Evolutionary conservation across 1,140 invertebrate genomes (phyloP).

Genomic region (Diploscapter pachys): DNA sequence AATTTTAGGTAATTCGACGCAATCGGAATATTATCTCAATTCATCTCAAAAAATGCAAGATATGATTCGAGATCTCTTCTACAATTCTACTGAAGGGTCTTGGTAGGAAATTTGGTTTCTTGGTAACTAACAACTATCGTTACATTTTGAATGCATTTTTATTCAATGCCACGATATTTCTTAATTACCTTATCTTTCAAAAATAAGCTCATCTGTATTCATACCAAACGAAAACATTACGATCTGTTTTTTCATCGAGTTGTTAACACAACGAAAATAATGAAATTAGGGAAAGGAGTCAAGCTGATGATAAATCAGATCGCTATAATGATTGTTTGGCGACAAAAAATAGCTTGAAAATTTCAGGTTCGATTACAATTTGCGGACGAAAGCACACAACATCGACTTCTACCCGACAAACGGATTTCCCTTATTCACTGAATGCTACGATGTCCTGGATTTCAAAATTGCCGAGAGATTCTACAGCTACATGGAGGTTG

Average conservation of each 20-base stretch:
- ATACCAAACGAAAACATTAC: constrained; percentile 32
- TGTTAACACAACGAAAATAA: too few relatives aligned
- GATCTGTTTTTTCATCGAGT: background rate
- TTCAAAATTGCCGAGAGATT: constrained; percentile 62
- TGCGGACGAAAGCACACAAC: constrained; percentile 67
- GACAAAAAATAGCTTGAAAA: constrained; percentile 35
- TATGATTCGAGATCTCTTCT: constrained; percentile 68
- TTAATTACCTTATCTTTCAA: too few relatives aligned
- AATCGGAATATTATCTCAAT: constrained; percentile 67
- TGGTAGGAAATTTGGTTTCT: constrained; percentile 62
- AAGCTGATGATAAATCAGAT: too few relatives aligned
- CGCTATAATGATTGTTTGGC: background rate
- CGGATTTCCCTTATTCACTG: constrained; percentile 78
- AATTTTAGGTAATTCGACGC: constrained; percentile 58
- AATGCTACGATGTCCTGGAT: constrained; percentile 59
- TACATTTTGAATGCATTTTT: too few relatives aligned
- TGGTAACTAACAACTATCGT: too few relatives aligned
- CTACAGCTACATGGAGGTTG: constrained; percentile 67
- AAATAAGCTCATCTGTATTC: too few relatives aligned
- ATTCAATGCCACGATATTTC: too few relatives aligned
- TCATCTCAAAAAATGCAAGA: constrained; percentile 67
- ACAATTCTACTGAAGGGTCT: constrained; percentile 78
- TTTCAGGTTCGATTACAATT: constrained; percentile 79
- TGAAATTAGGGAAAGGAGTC: too few relatives aligned
- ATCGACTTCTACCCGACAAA: constrained; percentile 80